Base-by-base conservation (phyloP, 2,888 invertebrate genomes). In the Siphonodentalium dalli region DNA sequence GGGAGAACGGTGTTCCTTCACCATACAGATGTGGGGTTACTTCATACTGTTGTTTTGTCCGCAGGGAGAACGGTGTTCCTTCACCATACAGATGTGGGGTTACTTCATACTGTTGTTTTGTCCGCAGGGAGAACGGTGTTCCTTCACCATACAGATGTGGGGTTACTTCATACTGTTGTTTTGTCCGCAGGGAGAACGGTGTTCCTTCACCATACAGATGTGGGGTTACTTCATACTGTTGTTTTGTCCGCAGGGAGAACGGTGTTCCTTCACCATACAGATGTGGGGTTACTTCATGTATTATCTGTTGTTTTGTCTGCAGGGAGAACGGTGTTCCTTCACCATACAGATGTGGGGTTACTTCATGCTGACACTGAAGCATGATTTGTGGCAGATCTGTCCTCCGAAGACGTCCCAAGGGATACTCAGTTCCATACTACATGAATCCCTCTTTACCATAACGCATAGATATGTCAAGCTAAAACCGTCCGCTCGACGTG, bases 141-240 rank as follows among this genome's bases (percentile, higher is more conserved):
- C 78, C 0, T 79, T 77, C 48, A 55, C 77, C 1, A 54, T 79
- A 23, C 78, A 78, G 66, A 77, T 77, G 76, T 79, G 79, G 79
- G 67, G 75, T 54, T 71, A 72, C 37, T 71, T 78, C 60, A 60
- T 80, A 59, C 64, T n/a, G n/a, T n/a, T n/a, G n/a, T n/a, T n/a
- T n/a, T n/a, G n/a, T n/a, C n/a, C 46, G 8, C 66, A 79, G 79
- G 75, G 74, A 50, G 78, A 79, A 63, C 45, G 77, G 5, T 79
- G 79, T 61, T 74, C 78, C 0, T 79, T 77, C 48, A 55, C 77
- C 1, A 54, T 79, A 23, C 78, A 78, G 66, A 77, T 77, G 76
- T 79, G 79, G 79, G 67, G 75, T 54, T 71, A 72, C 37, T 71
- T 78, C 60, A 60, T 80, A 59, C 64, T n/a, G n/a, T n/a, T n/a